These are phyloP conservation scores for Drosophila lacertosa DNA, from an alignment of 1,140 invertebrate genomes.

Conservation along the genomic window DNA sequence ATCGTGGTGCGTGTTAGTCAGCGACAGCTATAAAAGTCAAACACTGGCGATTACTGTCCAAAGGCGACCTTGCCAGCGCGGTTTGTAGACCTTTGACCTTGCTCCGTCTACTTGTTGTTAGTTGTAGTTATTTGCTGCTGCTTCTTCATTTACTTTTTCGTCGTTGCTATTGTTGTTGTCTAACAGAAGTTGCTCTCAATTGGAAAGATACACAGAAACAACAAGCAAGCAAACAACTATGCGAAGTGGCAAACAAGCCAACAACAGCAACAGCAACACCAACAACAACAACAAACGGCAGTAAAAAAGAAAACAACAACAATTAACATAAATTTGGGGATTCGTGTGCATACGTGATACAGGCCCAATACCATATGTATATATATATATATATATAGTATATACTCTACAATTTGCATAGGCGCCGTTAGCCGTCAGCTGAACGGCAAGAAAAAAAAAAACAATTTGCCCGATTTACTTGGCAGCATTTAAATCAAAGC, in stretches of 20 bases:
- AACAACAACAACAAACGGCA: neutral
- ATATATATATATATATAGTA: no score
- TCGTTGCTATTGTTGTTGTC: constrained; percentile 32
- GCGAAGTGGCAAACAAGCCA: constrained; percentile 10
- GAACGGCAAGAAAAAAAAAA: no score
- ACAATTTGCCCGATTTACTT: no score
- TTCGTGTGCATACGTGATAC: constrained; percentile 1
- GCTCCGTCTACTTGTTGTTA: constrained; percentile 57
- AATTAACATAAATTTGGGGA: constrained; percentile 3
- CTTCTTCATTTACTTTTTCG: constrained; percentile 41
- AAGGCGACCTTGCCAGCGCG: constrained; percentile 68
- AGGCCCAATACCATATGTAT: no score
- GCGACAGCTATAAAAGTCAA: constrained; percentile 74
- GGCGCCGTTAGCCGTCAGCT: no score
- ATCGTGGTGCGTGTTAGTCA: constrained; percentile 68
- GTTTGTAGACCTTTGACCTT: constrained; percentile 83
- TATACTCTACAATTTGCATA: no score
- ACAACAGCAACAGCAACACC: neutral
- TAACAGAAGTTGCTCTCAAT: constrained; percentile 72
- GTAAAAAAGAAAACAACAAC: constrained; percentile 2
- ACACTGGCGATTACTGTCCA: constrained; percentile 75
- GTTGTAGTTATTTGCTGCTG: constrained; percentile 50
- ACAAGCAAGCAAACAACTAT: constrained; percentile 42
- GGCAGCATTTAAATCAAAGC: no score
- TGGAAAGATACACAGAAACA: constrained; percentile 72